Conservation (phyloP, 2,888 invertebrate genomes). For the Pristionchus japonicus region DNA sequence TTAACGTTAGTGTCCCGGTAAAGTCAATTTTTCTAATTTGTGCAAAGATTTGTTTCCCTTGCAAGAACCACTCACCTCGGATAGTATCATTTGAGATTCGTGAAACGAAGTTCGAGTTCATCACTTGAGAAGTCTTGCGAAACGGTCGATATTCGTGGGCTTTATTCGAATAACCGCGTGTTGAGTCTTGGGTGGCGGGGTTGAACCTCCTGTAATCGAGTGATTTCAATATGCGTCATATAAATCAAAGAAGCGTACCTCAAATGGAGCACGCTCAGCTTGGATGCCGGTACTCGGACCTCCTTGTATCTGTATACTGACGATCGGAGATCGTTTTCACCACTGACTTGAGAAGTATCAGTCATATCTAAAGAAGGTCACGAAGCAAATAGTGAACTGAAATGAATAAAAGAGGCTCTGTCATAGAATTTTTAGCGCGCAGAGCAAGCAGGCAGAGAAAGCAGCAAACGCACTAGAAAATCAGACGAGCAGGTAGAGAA, state of each 20-base stretch:
- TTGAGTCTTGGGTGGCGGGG: neutral
- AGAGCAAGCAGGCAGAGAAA: too few species aligned
- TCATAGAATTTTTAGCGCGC: too few species aligned
- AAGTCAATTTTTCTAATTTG: too few species aligned
- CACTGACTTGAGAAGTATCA: neutral
- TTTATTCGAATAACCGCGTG: neutral
- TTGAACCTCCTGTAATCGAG: conserved; percentile 22
- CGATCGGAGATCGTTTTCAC: neutral
- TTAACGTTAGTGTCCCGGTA: too few species aligned
- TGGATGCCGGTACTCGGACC: neutral
- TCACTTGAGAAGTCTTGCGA: neutral
- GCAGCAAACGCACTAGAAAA: too few species aligned
- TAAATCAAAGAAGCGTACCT: neutral
- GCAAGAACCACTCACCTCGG: neutral
- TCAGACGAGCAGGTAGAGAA: too few species aligned
- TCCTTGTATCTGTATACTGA: conserved; percentile 3
- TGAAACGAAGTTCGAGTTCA: neutral
- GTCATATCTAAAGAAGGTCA: conserved; percentile 21
- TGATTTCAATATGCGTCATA: neutral
- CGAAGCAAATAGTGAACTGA: too few species aligned
- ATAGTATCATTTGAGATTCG: neutral
- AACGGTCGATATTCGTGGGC: neutral
- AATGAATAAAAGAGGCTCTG: too few species aligned
- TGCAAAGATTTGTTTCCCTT: too few species aligned
- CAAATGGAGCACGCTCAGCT: conserved; percentile 10